Percentiles rank a stretch among this genome's conserved stretches.
Evolutionary conservation across 1,140 invertebrate genomes (phyloP).

Genomic region (Rhynchophorus ferrugineus): DNA sequence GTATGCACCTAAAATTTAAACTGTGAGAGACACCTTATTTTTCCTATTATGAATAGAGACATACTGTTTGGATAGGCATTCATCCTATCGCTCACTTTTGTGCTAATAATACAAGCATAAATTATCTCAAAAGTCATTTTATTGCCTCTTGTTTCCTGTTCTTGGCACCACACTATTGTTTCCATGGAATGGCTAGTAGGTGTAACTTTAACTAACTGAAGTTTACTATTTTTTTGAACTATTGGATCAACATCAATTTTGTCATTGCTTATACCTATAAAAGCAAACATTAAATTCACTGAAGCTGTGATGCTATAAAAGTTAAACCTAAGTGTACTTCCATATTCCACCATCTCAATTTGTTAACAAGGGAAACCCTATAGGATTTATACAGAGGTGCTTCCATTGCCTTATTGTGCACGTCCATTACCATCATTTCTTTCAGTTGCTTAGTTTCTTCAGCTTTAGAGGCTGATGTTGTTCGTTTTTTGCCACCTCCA

Average conservation of each 20-base stretch:
- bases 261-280: constrained; percentile 71
- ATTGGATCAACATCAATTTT: constrained; percentile 87
- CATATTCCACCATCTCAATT: constrained; percentile 68
- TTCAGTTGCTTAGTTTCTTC: constrained; percentile 30
- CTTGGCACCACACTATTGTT: constrained; percentile 76
- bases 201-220: constrained; percentile 61
- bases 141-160: constrained; percentile 58
- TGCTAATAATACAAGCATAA: constrained; percentile 40
- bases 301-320: not conserved
- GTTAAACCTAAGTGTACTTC: constrained; percentile 60
- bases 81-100: constrained; percentile 1
- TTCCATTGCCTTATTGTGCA: constrained; percentile 66
- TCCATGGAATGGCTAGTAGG: constrained; percentile 77
- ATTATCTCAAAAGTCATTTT: constrained; percentile 57
- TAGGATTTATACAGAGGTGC: constrained; percentile 80
- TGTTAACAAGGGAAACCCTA: constrained; percentile 69
- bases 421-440: constrained; percentile 55
- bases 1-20: not conserved
- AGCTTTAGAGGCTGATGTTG: constrained; percentile 20
- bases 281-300: not conserved
- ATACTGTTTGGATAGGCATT: constrained; percentile 10
- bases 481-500: constrained; percentile 12
- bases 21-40: too few species aligned
- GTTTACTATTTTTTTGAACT: constrained; percentile 58
- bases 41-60: constrained; percentile 1